Percentiles rank a stretch among this genome's conserved stretches.
phyloP scores from a whole-genome alignment of 1,140 invertebrate species.

The Drosophila ambigua region DNA sequence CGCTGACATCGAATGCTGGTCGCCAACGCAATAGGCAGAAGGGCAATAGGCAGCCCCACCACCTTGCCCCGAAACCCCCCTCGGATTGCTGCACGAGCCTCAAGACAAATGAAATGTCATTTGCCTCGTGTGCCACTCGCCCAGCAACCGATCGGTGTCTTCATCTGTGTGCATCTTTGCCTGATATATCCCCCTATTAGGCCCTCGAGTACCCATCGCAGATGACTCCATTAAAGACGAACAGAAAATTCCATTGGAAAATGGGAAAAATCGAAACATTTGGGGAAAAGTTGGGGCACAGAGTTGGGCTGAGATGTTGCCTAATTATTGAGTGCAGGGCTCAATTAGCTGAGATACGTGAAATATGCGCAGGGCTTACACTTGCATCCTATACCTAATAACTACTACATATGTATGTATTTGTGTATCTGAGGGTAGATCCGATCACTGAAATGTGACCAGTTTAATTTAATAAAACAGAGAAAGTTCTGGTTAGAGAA shows the following conservation, averaged over 20 bases:
- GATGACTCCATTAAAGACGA: slow-evolving; percentile 38
- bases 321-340: no score
- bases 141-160: slow-evolving; percentile 20
- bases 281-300: not conserved
- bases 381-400: no score
- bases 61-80: slow-evolving; percentile 24
- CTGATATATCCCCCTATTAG: slow-evolving; percentile 43
- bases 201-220: slow-evolving; percentile 3
- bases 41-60: slow-evolving; percentile 2
- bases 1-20: slow-evolving; percentile 58
- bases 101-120: slow-evolving; percentile 77
- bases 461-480: no score
- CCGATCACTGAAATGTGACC: no score
- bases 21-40: slow-evolving; percentile 34
- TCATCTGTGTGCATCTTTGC: slow-evolving; percentile 11
- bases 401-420: no score
- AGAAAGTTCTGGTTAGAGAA: no score
- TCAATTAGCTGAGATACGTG: no score
- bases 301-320: not conserved
- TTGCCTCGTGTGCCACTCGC: slow-evolving; percentile 33
- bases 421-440: no score
- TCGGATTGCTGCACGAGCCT: slow-evolving; percentile 25
- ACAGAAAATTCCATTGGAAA: slow-evolving; percentile 6
- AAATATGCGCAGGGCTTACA: no score
- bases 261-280: not conserved